These are phyloP conservation scores for Eutolmus rufibarbis DNA, from an alignment of 2,888 invertebrate species.

Conservation along the genomic window DNA sequence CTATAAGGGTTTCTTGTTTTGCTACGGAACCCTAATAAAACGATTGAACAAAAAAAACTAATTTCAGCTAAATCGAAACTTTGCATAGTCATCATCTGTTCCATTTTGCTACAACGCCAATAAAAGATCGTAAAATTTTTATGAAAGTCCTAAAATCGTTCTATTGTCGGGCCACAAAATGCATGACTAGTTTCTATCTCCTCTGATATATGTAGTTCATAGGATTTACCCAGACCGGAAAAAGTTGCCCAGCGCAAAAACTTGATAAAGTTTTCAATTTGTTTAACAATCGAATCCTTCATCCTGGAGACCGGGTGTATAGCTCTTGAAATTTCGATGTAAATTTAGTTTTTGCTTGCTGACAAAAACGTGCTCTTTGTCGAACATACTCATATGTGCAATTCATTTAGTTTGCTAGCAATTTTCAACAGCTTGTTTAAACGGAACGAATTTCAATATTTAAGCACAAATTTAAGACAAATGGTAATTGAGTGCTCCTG, in stretches of 20 bases:
- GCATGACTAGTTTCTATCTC: not conserved
- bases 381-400: not conserved
- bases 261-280: not conserved
- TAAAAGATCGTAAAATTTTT: conserved; percentile 53
- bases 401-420: not conserved
- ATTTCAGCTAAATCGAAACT: not conserved
- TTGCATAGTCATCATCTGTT: conserved; percentile 6
- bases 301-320: not conserved
- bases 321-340: not conserved
- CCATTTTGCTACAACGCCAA: conserved; percentile 1
- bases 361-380: not conserved
- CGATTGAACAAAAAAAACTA: not conserved
- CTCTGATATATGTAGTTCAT: not conserved
- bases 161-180: not conserved
- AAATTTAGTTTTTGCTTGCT: not conserved
- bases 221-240: not conserved
- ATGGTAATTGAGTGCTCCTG: not conserved
- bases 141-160: conserved; percentile 47
- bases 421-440: not conserved
- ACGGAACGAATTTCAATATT: not conserved
- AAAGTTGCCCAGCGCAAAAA: not conserved
- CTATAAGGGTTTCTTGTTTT: too few relatives aligned
- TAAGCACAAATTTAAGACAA: not conserved
- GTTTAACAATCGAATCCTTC: not conserved
- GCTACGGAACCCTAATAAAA: too few relatives aligned